Conservation (phyloP, 1,140 invertebrate genomes). For the Myzus persicae region DNA sequence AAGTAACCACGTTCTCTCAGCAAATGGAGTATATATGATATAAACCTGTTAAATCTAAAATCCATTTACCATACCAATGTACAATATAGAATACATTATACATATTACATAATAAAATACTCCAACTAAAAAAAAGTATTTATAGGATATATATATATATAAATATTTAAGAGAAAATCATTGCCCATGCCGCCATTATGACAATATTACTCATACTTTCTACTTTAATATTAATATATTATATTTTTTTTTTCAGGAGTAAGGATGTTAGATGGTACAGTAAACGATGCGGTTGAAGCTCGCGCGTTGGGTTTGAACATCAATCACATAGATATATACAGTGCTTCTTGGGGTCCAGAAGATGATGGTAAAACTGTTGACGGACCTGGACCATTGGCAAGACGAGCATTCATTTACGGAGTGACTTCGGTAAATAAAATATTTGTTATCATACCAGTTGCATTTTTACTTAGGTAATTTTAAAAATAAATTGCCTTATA, state of each 20-base stretch:
- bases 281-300: slow-evolving; percentile 95
- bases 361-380: slow-evolving; percentile 98
- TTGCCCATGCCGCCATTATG: too few relatives aligned
- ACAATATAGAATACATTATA: neutral
- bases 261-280: slow-evolving; percentile 93
- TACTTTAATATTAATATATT: neutral
- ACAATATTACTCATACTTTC: neutral
- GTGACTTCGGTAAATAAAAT: slow-evolving; percentile 79
- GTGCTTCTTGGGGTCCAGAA: slow-evolving; percentile 95
- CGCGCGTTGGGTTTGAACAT: slow-evolving; percentile 89
- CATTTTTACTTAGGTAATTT: neutral
- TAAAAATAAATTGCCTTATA: neutral
- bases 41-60: neutral
- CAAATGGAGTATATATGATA: neutral
- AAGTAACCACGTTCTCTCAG: neutral
- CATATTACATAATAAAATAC: neutral
- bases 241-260: slow-evolving; percentile 71
- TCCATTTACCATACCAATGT: neutral
- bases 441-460: neutral
- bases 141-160: neutral
- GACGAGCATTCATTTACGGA: slow-evolving; percentile 94
- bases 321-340: slow-evolving; percentile 95
- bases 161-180: neutral
- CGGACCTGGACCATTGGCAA: slow-evolving; percentile 96
- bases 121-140: too few relatives aligned